phyloP scores from a whole-genome alignment of 2,113 vertebrate genomes.

The Felis chaus region DNA sequence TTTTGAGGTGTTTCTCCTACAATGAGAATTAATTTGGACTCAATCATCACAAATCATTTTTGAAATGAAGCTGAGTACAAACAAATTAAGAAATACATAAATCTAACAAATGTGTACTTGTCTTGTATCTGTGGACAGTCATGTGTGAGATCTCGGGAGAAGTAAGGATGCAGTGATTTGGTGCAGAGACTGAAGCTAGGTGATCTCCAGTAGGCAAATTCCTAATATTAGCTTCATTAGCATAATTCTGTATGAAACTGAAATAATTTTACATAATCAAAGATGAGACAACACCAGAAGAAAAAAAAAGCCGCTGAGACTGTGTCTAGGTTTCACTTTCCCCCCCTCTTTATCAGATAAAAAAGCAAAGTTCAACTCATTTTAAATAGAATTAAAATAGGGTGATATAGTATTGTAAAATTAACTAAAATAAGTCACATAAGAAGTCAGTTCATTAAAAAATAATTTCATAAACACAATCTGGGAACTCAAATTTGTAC shows the following conservation, averaged over 20 bases:
- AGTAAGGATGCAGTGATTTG: not conserved
- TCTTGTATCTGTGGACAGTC: not conserved
- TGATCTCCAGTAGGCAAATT: not conserved
- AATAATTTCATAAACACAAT: not conserved
- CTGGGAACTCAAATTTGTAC: not conserved
- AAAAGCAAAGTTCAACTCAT: not conserved
- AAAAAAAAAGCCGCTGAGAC: not conserved
- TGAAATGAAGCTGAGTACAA: not conserved
- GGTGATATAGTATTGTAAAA: not conserved
- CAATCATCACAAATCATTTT: not conserved
- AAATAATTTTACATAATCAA: not conserved
- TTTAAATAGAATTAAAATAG: not conserved
- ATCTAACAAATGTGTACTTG: not conserved
- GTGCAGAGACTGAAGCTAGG: not conserved
- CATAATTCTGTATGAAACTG: not conserved
- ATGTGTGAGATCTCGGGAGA: not conserved
- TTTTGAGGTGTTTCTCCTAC: not conserved
- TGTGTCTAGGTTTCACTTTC: not conserved
- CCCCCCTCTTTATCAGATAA: not conserved
- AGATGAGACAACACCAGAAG: not conserved
- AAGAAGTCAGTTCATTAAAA: slow-evolving; percentile 3
- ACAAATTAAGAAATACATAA: not conserved
- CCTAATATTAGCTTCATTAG: not conserved
- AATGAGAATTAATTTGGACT: not conserved
- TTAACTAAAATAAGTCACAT: not conserved